phyloP scores from a whole-genome alignment of 2,888 invertebrate species.

The Diploptera punctata region DNA sequence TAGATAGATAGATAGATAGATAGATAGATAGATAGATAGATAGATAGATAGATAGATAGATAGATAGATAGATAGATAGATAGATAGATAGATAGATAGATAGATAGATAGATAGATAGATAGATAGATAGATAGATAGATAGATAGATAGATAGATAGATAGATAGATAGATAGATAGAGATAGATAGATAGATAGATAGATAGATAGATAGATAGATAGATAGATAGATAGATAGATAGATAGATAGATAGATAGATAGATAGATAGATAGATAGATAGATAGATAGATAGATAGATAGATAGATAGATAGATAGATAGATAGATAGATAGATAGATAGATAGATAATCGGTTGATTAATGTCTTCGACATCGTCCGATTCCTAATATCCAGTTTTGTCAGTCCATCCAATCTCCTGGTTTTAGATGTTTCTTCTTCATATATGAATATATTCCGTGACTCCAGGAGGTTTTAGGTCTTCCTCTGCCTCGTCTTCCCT shows the following conservation, averaged over 20 bases:
- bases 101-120: not conserved
- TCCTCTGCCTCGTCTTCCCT: too few species aligned
- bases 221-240: not conserved
- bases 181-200: too few species aligned
- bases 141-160: not conserved
- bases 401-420: too few species aligned
- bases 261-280: not conserved
- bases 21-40: not conserved
- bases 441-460: too few species aligned
- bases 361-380: too few species aligned
- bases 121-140: not conserved
- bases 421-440: too few species aligned
- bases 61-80: not conserved
- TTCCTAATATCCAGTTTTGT: too few species aligned
- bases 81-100: not conserved
- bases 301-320: not conserved
- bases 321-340: not conserved
- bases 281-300: not conserved
- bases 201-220: not conserved
- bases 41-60: not conserved
- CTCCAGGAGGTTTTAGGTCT: too few species aligned
- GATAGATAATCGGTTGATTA: too few species aligned
- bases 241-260: not conserved
- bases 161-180: too few species aligned
- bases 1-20: not conserved